Conservation (phyloP, 2,888 invertebrate species). For the Drosophila neutralis region DNA sequence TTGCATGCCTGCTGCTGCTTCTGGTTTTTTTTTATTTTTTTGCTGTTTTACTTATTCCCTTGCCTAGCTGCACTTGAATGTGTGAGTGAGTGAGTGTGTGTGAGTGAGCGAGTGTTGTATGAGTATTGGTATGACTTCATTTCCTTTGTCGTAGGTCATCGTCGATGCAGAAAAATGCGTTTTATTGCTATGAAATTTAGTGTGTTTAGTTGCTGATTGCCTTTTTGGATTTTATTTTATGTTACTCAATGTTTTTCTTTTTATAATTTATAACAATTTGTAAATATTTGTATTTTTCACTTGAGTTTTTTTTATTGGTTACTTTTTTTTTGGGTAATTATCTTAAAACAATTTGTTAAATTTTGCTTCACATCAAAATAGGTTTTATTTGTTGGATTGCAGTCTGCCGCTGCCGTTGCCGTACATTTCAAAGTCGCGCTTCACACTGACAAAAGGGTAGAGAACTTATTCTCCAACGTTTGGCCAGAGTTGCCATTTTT, state of each 20-base stretch:
- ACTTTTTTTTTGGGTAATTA: slow-evolving; percentile 4
- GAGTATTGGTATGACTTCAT: slow-evolving; percentile 82
- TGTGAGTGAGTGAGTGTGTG: slow-evolving; percentile 18
- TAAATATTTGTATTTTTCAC: slow-evolving; percentile 14
- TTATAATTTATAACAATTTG: slow-evolving; percentile 1
- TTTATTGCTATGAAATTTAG: slow-evolving; percentile 40
- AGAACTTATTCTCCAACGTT: slow-evolving; percentile 81
- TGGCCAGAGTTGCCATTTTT: slow-evolving; percentile 73
- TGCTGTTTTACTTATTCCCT: slow-evolving; percentile 53
- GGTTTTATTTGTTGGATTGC: slow-evolving; percentile 16
- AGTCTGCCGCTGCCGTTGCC: slow-evolving; percentile 46
- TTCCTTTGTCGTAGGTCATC: slow-evolving; percentile 85
- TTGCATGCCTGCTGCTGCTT: slow-evolving; percentile 43
- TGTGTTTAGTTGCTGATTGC: slow-evolving; percentile 3
- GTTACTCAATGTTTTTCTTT: slow-evolving; percentile 5
- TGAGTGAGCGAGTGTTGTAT: slow-evolving; percentile 16
- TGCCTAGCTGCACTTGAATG: slow-evolving; percentile 68
- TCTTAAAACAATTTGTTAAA: slow-evolving; percentile 12
- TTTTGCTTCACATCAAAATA: slow-evolving; percentile 34
- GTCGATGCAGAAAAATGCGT: slow-evolving; percentile 72
- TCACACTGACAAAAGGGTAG: slow-evolving; percentile 83
- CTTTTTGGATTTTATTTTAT: slow-evolving; percentile 2
- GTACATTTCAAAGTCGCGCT: slow-evolving; percentile 83
- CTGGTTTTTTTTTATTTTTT: slow-evolving; percentile 42
- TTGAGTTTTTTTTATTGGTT: slow-evolving; percentile 6